Percentiles rank a stretch among this genome's conserved stretches.
These are phyloP conservation scores for Drosophila lacicola DNA, from an alignment of 2,888 invertebrate genomes.

Conservation along the genomic window DNA sequence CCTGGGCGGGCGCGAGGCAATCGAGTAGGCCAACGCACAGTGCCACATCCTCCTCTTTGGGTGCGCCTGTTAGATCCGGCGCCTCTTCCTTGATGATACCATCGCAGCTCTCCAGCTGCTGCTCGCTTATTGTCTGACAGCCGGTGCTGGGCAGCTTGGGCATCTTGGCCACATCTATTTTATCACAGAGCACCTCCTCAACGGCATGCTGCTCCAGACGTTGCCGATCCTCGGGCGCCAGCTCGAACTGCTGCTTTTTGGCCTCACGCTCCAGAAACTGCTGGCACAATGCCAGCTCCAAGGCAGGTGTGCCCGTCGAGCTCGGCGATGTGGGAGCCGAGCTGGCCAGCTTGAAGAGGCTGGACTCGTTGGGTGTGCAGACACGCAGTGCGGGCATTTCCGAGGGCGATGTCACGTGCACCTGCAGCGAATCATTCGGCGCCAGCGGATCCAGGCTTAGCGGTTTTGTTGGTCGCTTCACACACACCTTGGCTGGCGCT, in stretches of 20 bases:
- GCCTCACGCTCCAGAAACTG: slow-evolving; percentile 59
- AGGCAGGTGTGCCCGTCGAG: slow-evolving; percentile 21
- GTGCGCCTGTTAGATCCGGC: slow-evolving; percentile 7
- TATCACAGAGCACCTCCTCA: slow-evolving; percentile 77
- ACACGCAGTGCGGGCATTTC: slow-evolving; percentile 65
- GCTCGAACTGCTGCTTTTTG: slow-evolving; percentile 23
- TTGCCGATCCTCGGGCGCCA: slow-evolving; percentile 48
- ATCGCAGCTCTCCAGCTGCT: slow-evolving; percentile 71
- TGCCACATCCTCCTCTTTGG: slow-evolving; percentile 65
- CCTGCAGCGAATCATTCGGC: slow-evolving; percentile 64
- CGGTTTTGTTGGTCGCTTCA: slow-evolving; percentile 19
- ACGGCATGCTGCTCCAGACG: slow-evolving; percentile 63
- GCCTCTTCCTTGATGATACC: slow-evolving; percentile 23
- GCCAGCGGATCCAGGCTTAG: slow-evolving; percentile 56
- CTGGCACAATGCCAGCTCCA: slow-evolving; percentile 67
- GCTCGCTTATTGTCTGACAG: slow-evolving; percentile 67
- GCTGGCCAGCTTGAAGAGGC: slow-evolving; percentile 76
- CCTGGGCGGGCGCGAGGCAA: slow-evolving; percentile 66
- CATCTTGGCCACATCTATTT: slow-evolving; percentile 68
- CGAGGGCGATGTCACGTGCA: slow-evolving; percentile 57
- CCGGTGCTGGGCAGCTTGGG: slow-evolving; percentile 69
- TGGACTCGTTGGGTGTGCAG: slow-evolving; percentile 89
- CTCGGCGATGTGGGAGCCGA: slow-evolving; percentile 73
- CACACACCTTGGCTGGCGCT: neutral
- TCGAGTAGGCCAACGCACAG: slow-evolving; percentile 69